Base-by-base conservation (phyloP, 1,140 invertebrate genomes). In the Drosophila insularis region DNA sequence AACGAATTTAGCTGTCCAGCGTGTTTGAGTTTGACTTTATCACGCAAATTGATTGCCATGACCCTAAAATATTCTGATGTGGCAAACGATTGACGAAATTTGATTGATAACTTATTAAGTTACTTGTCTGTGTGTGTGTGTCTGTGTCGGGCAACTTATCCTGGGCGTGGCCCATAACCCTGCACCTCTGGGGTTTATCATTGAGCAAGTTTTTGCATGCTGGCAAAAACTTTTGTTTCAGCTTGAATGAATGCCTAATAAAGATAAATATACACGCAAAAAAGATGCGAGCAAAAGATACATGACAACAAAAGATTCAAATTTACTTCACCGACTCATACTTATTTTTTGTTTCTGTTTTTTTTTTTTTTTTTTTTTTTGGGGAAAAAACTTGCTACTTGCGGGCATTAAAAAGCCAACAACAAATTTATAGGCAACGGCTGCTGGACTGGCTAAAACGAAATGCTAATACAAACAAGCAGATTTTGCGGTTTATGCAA, bases 21-120 rank as follows among this genome's bases (percentile, higher is more conserved):
- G 64, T 50, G 19, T 50, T 50, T 50, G 43, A 21, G 17, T 71
- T 82, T 89, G 82, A 89, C 72, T 86, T 86, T 87, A 86, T 86
- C 84, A 72, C 84, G 81, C 79, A 89, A 86, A 89, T 86, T 86
- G 82, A 86, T 86, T 82, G 75, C 82, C 82, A 89, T 71, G 74
- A 87, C 79, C 80, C 79, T 61, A 71, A 46, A 46, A 67, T 35
- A 50, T 50, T 50, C 71, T 63, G 23, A 67, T 78, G 67, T 71
- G 75, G 80, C 77, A 81, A 77, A 82, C 74, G 74, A 77, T 78
- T 78, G 75, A 78, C 74, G 60, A 86, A 82, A 89, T 89, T 86
- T 86, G 82, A 86, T 86, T 86, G 82, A 86, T 86, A 89, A 82
- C 82, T 86, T 86, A 89, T 86, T 87, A 87, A 85, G 80, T 87